Base-by-base conservation (phyloP, 2,888 invertebrate species). In the Meteorus cinctellus region DNA sequence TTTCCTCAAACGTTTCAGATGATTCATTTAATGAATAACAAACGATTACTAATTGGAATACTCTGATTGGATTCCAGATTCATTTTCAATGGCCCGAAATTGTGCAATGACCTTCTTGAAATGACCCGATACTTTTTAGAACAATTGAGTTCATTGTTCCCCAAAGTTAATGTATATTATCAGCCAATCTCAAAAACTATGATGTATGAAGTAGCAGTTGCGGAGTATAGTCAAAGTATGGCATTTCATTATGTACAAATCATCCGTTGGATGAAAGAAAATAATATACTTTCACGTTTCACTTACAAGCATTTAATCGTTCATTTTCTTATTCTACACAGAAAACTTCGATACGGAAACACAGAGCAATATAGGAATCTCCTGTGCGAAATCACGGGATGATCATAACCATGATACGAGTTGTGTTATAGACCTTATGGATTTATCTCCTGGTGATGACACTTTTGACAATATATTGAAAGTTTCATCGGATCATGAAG, bases 401-500 rank as follows among this genome's bases (percentile, higher is more conserved):
- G 85, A 88, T 41, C 80, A 81, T 67, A 78, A 84, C 79, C 82
- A 72, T 74, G 82, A 83, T 69, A 79, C 88, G 4, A 88, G 85
- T 76, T 88, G 88, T 79, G 83, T 88, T 59, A 88, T 89, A 76
- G 85, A 87, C 67, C 85, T 88, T 81, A 81, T 85, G 2, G 85
- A 89, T 14, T 76, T 87, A 41, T 48, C 82, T 48, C 68, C 82
- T 27, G 87, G 87, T 68, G 90, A 91, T 69, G 92, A 93, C 82
- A 91, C 92, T 0, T 91, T 92, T 80, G 92, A 92, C 68, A 90
- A 91, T 82, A 91, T 93, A 74, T 86, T 93, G 4, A 92, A 93
- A 90, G 96, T 95, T 82, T 96, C 97, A 72, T 92, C 95, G 63
- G 94, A 96, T 83, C 96, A 97, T 86, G 97, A 98, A 83, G 95